Conservation (phyloP, 2,797 vertebrate genomes). For the Streptopelia turtur region DNA sequence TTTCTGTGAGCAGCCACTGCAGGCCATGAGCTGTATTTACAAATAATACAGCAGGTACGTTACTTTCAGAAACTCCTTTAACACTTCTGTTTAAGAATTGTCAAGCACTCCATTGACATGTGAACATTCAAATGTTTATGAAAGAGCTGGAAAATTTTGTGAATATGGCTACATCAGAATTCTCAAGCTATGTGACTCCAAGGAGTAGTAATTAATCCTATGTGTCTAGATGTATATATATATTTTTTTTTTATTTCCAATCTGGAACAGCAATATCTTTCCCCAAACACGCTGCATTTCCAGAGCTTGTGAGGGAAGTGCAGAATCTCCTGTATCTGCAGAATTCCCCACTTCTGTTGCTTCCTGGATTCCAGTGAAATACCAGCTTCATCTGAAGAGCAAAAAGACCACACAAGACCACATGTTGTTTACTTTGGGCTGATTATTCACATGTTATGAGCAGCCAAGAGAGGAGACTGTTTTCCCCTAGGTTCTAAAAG, state of each 20-base stretch:
- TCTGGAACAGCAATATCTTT: background rate
- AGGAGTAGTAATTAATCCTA: background rate
- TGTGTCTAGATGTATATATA: background rate
- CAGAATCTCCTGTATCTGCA: background rate
- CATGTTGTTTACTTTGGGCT: conserved; percentile 54
- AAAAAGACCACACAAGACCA: conserved; percentile 58
- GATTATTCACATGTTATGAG: background rate
- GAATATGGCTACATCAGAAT: background rate
- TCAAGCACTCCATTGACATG: accelerated
- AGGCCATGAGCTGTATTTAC: background rate
- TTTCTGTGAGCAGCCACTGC: background rate
- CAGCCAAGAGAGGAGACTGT: conserved; percentile 12
- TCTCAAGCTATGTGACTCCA: background rate
- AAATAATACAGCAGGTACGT: background rate
- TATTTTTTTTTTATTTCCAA: background rate
- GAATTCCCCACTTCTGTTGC: background rate
- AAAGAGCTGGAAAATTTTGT: background rate
- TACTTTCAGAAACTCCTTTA: background rate
- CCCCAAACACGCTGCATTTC: background rate
- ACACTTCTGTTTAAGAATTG: background rate
- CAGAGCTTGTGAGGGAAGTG: background rate
- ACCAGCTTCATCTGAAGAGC: background rate
- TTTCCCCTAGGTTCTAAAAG: background rate
- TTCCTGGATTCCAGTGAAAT: background rate
- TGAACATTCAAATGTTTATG: background rate